Evolutionary conservation across 2,888 invertebrate genomes (phyloP).

Genomic region (Parapristionchus giblindavisi): DNA sequence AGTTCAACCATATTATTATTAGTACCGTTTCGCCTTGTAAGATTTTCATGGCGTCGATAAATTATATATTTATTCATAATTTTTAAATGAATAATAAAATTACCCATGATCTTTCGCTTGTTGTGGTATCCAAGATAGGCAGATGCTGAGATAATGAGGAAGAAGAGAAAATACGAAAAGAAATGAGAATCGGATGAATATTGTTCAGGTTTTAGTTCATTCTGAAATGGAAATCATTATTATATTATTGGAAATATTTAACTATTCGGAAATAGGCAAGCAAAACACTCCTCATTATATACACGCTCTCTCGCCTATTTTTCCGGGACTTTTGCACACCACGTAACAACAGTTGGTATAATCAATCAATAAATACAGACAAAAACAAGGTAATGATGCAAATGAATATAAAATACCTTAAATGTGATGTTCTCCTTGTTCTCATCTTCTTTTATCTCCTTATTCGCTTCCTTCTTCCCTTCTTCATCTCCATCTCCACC

Average conservation of each 20-base stretch:
- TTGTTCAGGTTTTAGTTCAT: not conserved
- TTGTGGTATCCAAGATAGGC: conserved; percentile 36
- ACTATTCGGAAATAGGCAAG: no score
- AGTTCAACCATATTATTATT: no score
- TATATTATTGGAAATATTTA: no score
- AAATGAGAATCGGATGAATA: conserved; percentile 37
- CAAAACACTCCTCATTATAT: no score
- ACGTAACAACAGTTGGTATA: no score
- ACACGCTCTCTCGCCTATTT: no score
- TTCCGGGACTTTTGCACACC: no score
- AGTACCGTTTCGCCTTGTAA: no score
- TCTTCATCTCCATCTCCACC: not conserved
- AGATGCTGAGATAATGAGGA: conserved; percentile 11
- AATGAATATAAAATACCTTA: not conserved
- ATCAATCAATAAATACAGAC: not conserved
- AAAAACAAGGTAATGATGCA: not conserved
- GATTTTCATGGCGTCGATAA: no score
- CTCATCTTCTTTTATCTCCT: not conserved
- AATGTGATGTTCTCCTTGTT: not conserved
- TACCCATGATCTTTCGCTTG: conserved; percentile 36
- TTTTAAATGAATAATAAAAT: not conserved
- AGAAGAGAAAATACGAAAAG: conserved; percentile 34
- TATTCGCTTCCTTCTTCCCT: not conserved
- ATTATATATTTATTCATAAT: not conserved
- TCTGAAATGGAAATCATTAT: no score